These are phyloP conservation scores for Hyla sarda DNA, from an alignment of 2,113 vertebrate genomes.

Conservation along the genomic window DNA sequence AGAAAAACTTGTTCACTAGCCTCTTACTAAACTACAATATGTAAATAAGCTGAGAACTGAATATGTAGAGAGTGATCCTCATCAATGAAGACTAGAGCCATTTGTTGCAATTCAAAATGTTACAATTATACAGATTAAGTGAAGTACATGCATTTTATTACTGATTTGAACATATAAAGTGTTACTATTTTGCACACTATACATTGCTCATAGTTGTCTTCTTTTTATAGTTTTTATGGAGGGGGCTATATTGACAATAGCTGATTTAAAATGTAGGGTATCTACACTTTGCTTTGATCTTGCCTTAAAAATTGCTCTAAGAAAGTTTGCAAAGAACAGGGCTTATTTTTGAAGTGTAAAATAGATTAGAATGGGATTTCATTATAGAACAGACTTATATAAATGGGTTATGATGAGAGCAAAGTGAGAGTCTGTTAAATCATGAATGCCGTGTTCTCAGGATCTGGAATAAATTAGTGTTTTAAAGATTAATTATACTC, in stretches of 20 bases:
- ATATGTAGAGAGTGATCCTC: no score
- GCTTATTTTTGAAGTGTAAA: conserved; percentile 50
- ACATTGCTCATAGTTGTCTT: not conserved
- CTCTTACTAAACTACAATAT: no score
- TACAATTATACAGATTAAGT: not conserved
- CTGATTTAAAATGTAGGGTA: conserved; percentile 10
- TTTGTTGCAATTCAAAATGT: not conserved
- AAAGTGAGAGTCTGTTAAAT: conserved; percentile 46
- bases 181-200: not conserved
- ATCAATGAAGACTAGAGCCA: not conserved
- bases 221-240: not conserved
- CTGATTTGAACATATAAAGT: not conserved
- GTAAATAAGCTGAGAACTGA: no score
- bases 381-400: conserved; percentile 51
- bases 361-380: conserved; percentile 45
- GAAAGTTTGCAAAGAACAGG: conserved; percentile 31
- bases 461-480: conserved; percentile 53
- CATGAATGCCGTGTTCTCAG: conserved; percentile 53
- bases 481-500: conserved; percentile 56
- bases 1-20: no score
- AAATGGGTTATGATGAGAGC: conserved; percentile 52
- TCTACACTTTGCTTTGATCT: conserved; percentile 26
- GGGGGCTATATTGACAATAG: conserved; percentile 1
- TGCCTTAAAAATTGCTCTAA: conserved; percentile 29
- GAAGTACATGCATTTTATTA: not conserved